Conservation (phyloP, 2,888 invertebrate genomes). For the Strigamia transsilvanica region DNA sequence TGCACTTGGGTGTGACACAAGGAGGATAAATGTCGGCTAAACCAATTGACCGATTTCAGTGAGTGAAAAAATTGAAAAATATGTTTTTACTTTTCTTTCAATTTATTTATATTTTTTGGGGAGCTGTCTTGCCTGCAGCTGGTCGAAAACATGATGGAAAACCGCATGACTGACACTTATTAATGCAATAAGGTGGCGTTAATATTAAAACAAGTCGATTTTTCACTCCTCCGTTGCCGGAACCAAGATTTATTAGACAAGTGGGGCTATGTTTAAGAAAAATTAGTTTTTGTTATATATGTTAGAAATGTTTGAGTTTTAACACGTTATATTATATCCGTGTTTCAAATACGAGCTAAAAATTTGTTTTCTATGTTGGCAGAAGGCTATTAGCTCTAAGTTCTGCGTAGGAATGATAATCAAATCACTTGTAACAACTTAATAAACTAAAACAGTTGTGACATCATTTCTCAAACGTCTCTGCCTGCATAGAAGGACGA, state of each 20-base stretch:
- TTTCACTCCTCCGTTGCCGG: neutral
- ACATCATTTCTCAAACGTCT: constrained; percentile 12
- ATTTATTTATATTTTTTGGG: neutral
- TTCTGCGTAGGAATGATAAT: no score
- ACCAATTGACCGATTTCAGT: neutral
- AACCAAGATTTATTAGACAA: neutral
- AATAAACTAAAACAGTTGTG: neutral
- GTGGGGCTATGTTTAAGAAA: neutral
- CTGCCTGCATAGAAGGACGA: neutral
- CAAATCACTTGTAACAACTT: no score
- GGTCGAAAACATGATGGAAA: neutral
- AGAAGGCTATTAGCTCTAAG: no score
- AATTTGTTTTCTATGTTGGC: no score
- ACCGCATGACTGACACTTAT: neutral
- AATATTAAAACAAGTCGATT: neutral
- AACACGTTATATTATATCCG: no score
- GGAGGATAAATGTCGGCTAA: neutral
- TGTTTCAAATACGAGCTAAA: no score
- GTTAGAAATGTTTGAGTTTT: no score
- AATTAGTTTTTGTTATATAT: neutral
- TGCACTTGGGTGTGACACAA: neutral
- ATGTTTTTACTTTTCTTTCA: neutral
- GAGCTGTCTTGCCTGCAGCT: neutral
- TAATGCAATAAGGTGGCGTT: neutral
- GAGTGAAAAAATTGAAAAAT: neutral